Percentiles rank a stretch among this genome's conserved stretches.
These are phyloP conservation scores for Vanacampus margaritifer DNA, from an alignment of 2,113 vertebrate genomes.

Conservation along the genomic window DNA sequence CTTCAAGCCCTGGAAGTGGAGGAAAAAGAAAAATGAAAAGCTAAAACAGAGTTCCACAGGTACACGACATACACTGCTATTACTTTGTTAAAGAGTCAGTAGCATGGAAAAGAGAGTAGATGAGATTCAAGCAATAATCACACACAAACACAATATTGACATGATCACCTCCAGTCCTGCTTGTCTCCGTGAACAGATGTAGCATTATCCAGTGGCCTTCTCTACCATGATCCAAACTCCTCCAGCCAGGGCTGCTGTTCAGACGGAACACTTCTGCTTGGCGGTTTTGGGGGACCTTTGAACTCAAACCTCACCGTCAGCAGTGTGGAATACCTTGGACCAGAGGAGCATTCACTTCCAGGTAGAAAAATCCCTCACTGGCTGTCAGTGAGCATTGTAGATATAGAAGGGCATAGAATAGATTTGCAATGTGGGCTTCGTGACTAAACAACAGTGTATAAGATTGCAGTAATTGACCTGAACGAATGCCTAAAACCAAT, in stretches of 20 bases:
- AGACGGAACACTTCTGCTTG: constrained; percentile 63
- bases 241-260: constrained; percentile 71
- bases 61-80: constrained; percentile 35
- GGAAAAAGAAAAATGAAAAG: constrained; percentile 98
- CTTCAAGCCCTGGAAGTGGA: constrained; percentile 98
- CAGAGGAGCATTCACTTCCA: constrained; percentile 63
- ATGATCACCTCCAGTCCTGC: neutral
- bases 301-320: constrained; percentile 69
- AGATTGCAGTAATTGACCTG: constrained; percentile 1
- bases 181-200: constrained; percentile 61
- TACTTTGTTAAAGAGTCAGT: neutral
- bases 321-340: constrained; percentile 76
- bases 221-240: constrained; percentile 62
- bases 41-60: constrained; percentile 95
- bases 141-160: neutral
- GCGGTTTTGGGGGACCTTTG: constrained; percentile 65
- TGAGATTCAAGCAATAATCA: neutral
- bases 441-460: neutral
- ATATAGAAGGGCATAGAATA: constrained; percentile 5
- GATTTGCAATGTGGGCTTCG: neutral
- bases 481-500: constrained; percentile 1
- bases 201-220: constrained; percentile 72
- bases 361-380: constrained; percentile 39
- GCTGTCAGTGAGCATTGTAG: neutral
- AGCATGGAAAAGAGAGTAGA: constrained; percentile 1